Base-by-base conservation (phyloP, 2,113 vertebrate species). In the Stomatorhinus ivindoensis region DNA sequence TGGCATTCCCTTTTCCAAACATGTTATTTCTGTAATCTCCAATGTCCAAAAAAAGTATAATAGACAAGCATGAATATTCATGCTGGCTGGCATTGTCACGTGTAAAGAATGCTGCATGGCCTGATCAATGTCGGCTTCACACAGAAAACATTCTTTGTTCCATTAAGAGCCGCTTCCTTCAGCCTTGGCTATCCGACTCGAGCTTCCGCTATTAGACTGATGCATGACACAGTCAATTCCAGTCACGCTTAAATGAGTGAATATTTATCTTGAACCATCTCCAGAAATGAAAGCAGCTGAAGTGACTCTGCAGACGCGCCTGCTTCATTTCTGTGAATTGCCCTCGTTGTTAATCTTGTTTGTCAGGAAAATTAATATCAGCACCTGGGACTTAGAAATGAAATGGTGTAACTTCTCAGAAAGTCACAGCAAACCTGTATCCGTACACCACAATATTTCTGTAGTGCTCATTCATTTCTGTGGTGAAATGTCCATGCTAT, bases 201-300 rank as follows among this genome's bases (percentile, higher is more conserved):
- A 91, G 93, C 96, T 97, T 94, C 94, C 94, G 97, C 97, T 97
- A 97, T 98, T 98, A 98, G 95, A 96, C 96, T 98, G 97, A 98
- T 97, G 96, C 97, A 97, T 96, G 97, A 97, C 97, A 97, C 94
- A 96, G 97, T 98, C 97, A 97, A 98, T 98, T 97, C 95, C 94
- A 97, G 97, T 98, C 97, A 97, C 96, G 95, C 94, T 96, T 97
- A 97, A 97, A 97, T 97, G 97, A 98, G 96, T 96, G 96, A 97
- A 97, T 96, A 97, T 97, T 97, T 97, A 96, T 96, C 96, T 96
- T 96, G 91, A 90, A 93, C 90, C 90, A 50, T 90, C 92, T 93
- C 46, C 86, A 91, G 93, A 87, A 93, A 91, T 73, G 89, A 91
- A 92, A 83, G 82, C 55, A 92, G 92, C 89, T 93, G 94, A 95